Conservation (phyloP, 2,113 vertebrate genomes). For the Orientallactaga bullata region DNA sequence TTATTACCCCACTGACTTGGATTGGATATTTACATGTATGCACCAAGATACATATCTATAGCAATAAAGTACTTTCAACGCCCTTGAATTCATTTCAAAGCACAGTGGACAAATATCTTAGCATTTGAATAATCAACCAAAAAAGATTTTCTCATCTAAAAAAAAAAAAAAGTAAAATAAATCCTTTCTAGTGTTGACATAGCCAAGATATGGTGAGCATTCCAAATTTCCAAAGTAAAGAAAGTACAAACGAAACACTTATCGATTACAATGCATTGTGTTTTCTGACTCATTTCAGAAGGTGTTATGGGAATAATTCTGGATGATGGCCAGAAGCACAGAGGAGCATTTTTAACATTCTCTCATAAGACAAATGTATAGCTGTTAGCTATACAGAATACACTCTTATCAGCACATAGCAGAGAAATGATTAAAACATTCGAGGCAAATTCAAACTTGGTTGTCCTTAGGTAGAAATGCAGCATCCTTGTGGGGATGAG, state of each 20-base stretch:
- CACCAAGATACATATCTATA: neutral
- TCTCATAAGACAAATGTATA: conserved; percentile 85
- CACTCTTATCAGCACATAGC: conserved; percentile 86
- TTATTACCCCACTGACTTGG: conserved; percentile 22
- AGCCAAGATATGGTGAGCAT: conserved; percentile 76
- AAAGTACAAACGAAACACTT: conserved; percentile 82
- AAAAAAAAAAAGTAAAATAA: conserved; percentile 34
- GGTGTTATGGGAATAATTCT: conserved; percentile 89
- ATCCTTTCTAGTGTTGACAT: conserved; percentile 50
- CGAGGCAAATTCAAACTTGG: conserved; percentile 84
- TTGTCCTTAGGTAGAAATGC: conserved; percentile 85
- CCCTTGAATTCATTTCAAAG: conserved; percentile 44
- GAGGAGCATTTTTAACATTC: conserved; percentile 85
- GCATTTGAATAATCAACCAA: conserved; percentile 35
- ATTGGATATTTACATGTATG: neutral
- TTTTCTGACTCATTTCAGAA: conserved; percentile 88
- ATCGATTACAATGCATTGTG: conserved; percentile 86
- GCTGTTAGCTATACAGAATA: conserved; percentile 84
- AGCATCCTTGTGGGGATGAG: conserved; percentile 83
- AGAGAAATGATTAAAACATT: conserved; percentile 88
- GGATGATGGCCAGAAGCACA: conserved; percentile 86
- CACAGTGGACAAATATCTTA: neutral
- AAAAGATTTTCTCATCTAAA: conserved; percentile 35
- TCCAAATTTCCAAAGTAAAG: conserved; percentile 85
- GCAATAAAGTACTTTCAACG: neutral